Conservation (phyloP, 2,888 invertebrate species). For the Micoletzkya japonica region DNA sequence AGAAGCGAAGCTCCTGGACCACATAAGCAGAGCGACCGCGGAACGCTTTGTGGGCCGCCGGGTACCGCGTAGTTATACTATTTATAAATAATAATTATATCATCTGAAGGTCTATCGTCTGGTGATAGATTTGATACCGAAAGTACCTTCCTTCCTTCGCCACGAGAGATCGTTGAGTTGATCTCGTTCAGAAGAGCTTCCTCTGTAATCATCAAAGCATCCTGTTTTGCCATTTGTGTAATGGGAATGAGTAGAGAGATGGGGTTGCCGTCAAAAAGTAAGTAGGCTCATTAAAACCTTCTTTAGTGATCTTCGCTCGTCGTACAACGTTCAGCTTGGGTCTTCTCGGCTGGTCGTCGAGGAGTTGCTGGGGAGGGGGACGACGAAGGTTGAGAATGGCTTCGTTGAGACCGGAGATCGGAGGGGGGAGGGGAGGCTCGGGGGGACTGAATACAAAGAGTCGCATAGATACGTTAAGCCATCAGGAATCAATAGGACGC, state of each 20-base stretch:
- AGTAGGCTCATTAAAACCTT: background rate
- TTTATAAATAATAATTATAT: too few relatives aligned
- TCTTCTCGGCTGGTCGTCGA: background rate
- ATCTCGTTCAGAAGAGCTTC: slow-evolving; percentile 24
- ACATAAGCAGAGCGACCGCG: too few relatives aligned
- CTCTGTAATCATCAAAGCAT: slow-evolving; percentile 2
- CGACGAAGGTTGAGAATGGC: slow-evolving; percentile 16
- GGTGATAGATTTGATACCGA: background rate
- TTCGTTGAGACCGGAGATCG: slow-evolving; percentile 16
- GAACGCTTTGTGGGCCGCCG: too few relatives aligned
- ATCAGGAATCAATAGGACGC: background rate
- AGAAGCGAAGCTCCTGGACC: too few relatives aligned
- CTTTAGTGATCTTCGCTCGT: slow-evolving; percentile 6
- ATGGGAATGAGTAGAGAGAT: background rate
- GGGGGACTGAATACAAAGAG: slow-evolving; percentile 12
- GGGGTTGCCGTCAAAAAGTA: background rate
- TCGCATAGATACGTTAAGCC: too few relatives aligned
- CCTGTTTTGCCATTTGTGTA: background rate
- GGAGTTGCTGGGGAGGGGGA: too few relatives aligned
- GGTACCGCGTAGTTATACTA: too few relatives aligned
- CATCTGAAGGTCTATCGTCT: too few relatives aligned
- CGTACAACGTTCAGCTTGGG: slow-evolving; percentile 19
- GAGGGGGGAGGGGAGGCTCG: slow-evolving; percentile 22
- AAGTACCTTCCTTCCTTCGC: slow-evolving; percentile 15
- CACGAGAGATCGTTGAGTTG: slow-evolving; percentile 21